Evolutionary conservation across 1,140 invertebrate genomes (phyloP), one percentile per base, ranked within the genome.

Genomic region (Eumaeus atala): DNA sequence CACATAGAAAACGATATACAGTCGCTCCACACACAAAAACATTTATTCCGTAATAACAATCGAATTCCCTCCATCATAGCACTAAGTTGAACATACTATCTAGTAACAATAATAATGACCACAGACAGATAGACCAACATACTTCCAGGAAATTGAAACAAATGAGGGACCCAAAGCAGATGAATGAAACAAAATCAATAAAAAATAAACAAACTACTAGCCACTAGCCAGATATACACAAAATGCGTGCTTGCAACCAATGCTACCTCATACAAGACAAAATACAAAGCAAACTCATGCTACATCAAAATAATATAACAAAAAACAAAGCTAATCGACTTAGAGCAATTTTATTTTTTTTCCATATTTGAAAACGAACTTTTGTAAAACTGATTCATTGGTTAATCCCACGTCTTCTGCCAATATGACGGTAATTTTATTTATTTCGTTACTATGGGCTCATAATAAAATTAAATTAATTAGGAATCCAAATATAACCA

Each of bases 251-350:
- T 28, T 6, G 6, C 28, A 37, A 40, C 17, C 10, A 47, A 47
- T 10, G 35, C 17, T 21, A 28, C 9, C 16, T 9, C 3, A 44
- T 18, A 14, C 28, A 47, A 40, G 33, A 51, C 3, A 56, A 37
- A 51, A 37, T 12, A 53, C 10, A 58, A 50, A 48, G 28, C 7
- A 51, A 35, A 51, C 18, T 21, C 34, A 12, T 10, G 17, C n/a
- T 37, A 48, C 17, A 48, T 11, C 34, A 44, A 58, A 40, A 58
- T 16, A 54, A 49, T 38, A 14, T 37, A 40, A 44, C n/a, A 33
- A n/a, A 9, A 12, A 56, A 48, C 21, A 53, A 42, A 48, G 28
- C 28, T 11, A 33, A 33, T 36, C 21, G 21, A 28, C 21, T 28
- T 28, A 28, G 6, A 2, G 21, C 21, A 3, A 28, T 28, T 28